phyloP scores from a whole-genome alignment of 2,888 invertebrate species.

The Limenitis camilla region DNA sequence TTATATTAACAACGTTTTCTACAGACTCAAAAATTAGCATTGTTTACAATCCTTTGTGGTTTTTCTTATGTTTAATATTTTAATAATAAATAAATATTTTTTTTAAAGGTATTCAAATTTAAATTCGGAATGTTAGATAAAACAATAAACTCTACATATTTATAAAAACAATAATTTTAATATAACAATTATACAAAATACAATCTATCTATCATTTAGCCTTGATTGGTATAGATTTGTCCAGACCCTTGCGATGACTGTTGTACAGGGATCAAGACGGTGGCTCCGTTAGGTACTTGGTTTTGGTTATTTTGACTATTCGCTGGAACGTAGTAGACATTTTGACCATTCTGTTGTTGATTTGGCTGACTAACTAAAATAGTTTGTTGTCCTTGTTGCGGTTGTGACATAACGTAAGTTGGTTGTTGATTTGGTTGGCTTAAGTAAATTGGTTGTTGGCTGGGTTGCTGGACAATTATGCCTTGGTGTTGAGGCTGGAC shows the following conservation, averaged over 20 bases:
- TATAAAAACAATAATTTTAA: too few relatives aligned
- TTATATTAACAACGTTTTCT: too few relatives aligned
- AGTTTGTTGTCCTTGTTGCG: conserved; percentile 13
- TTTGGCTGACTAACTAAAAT: conserved; percentile 14
- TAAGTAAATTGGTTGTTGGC: conserved; percentile 12
- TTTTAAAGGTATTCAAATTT: too few relatives aligned
- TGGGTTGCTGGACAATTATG: conserved; percentile 13
- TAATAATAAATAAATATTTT: too few relatives aligned
- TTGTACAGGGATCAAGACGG: conserved; percentile 30
- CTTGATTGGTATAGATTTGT: conserved; percentile 9
- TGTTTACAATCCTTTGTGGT: too few relatives aligned
- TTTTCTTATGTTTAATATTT: too few relatives aligned
- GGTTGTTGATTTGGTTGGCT: conserved; percentile 15
- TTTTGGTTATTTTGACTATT: conserved; percentile 23
- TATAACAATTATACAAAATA: not conserved
- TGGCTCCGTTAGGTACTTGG: conserved; percentile 11
- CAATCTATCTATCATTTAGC: not conserved
- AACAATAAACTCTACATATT: too few relatives aligned
- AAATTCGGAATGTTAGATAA: too few relatives aligned
- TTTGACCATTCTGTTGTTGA: conserved; percentile 13
- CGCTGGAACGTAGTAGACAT: conserved; percentile 34
- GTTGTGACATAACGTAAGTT: conserved; percentile 7
- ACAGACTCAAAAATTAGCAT: too few relatives aligned
- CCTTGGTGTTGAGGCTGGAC: conserved; percentile 15
- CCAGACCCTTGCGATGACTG: conserved; percentile 19